Evolutionary conservation across 2,888 invertebrate species (phyloP).

Genomic region (Myopa testacea): DNA sequence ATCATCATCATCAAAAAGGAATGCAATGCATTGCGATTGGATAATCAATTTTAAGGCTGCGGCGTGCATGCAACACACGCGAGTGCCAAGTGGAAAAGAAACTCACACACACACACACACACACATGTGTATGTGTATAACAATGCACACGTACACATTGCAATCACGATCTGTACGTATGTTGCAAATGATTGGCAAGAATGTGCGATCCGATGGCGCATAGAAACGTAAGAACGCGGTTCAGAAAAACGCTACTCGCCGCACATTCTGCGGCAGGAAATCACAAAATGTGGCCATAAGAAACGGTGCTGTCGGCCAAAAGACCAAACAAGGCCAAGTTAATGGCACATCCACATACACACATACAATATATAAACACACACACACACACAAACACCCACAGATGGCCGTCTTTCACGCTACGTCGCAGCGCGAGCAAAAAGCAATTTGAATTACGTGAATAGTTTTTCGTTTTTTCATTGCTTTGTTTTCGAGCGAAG

Average conservation of each 20-base stretch:
- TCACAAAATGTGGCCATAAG: conserved; percentile 14
- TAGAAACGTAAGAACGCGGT: not conserved
- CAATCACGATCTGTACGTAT: not conserved
- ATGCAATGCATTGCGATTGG: not conserved
- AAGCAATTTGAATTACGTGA: conserved; percentile 12
- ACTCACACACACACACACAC: not conserved
- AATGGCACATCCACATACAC: not conserved
- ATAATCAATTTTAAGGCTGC: not conserved
- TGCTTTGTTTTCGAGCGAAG: not conserved
- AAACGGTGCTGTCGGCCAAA: conserved; percentile 11
- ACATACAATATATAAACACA: conserved; percentile 2
- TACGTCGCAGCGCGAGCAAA: not conserved
- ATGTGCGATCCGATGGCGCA: not conserved
- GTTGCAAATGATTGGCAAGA: not conserved
- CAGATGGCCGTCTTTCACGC: not conserved
- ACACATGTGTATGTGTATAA: not conserved
- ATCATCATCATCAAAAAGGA: not conserved
- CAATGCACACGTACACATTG: not conserved
- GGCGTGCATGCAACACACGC: not conserved
- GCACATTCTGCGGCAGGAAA: conserved; percentile 12
- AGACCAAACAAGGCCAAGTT: not conserved
- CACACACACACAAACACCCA: not conserved
- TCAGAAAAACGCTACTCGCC: not conserved
- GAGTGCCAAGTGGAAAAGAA: not conserved
- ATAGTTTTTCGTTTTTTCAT: not conserved